Conservation (phyloP, 2,888 invertebrate species). For the Aleiodes testaceus region DNA sequence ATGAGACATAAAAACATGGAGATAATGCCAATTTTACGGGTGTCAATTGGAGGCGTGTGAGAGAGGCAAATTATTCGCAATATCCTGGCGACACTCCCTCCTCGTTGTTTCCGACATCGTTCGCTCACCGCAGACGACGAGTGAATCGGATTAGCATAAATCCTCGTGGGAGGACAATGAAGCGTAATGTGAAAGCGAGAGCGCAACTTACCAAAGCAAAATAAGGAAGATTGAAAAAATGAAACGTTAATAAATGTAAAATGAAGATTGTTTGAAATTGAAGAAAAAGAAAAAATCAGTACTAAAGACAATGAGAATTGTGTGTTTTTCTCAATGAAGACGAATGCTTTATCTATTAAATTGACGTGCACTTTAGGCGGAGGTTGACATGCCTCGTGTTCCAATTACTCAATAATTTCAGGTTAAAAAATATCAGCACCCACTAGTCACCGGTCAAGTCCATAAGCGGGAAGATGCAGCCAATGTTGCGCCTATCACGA, state of each 20-base stretch:
- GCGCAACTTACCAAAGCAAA: constrained; percentile 7
- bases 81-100: constrained; percentile 55
- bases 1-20: constrained; percentile 13
- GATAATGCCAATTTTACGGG: constrained; percentile 34
- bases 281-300: background rate
- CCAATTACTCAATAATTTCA: constrained; percentile 68
- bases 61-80: constrained; percentile 56
- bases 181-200: constrained; percentile 50
- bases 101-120: constrained; percentile 57
- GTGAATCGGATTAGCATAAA: constrained; percentile 63
- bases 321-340: constrained; percentile 17
- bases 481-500: constrained; percentile 56
- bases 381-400: constrained; percentile 70
- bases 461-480: constrained; percentile 60
- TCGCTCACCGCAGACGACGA: constrained; percentile 43
- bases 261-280: background rate
- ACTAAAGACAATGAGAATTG: background rate
- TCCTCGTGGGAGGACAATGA: constrained; percentile 67
- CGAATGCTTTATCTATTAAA: constrained; percentile 12
- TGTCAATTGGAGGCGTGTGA: constrained; percentile 45
- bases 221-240: constrained; percentile 33
- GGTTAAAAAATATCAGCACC: constrained; percentile 53
- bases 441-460: constrained; percentile 51
- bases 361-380: constrained; percentile 67
- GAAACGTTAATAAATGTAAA: background rate